Evolutionary conservation across 2,888 invertebrate species (phyloP), one percentile per base, ranked within the genome.

Genomic region (Spodoptera exigua): DNA sequence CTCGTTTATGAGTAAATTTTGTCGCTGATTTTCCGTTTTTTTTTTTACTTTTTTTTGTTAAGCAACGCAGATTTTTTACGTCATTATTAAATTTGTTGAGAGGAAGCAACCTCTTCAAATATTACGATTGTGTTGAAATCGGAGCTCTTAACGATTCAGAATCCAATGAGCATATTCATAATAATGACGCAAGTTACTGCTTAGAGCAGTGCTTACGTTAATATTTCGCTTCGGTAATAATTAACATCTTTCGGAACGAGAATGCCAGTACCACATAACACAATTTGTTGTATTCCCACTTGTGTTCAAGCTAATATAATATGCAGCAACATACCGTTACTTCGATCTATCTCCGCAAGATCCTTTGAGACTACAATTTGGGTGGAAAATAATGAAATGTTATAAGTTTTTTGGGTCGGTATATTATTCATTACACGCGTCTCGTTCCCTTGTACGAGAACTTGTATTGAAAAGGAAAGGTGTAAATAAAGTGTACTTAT

Each of bases 321-420:
- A 88, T 89, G 83, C 86, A 84, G 70, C 48, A 77, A 82, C 76
- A 75, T 81, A 72, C 75, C 72, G 78, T 75, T 78, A 81, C 78
- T 81, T 79, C 81, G 79, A 84, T 84, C 80, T 81, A 80, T 82
- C 80, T 70, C 71, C 52, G 41, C 36, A 47, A 47, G 70, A 59
- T 76, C 86, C 79, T 56, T n/a, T 10, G 85, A 81, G 87, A 84
- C 75, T 71, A 78, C 78, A 85, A 85, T 88, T 85, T 88, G 82
- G 77, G 64, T 65, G 70, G 79, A 85, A 27, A 84, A 85, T 88
- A 89, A 88, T 88, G 85, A 88, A 88, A 86, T 79, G 57, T 44
- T 83, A 72, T 80, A 82, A 84, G 73, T 87, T 85, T 77, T 67
- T 47, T 61, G 59, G 55, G 14, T 48, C 27, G 27, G 84, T 86